phyloP scores from a whole-genome alignment of 2,888 invertebrate species.

The Idaea aversata region DNA sequence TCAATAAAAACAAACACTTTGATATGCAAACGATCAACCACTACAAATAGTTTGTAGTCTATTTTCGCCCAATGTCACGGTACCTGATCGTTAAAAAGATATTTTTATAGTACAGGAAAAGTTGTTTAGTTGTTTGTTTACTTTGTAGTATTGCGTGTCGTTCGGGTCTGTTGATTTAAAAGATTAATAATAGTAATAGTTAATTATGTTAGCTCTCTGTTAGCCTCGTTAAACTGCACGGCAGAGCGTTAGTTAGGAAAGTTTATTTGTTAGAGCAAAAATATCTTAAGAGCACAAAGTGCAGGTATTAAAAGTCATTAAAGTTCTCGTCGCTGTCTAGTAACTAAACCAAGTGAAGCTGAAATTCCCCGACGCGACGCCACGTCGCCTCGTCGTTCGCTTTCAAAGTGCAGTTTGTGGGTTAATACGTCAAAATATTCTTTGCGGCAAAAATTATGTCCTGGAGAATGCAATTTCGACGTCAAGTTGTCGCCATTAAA shows the following conservation, averaged over 20 bases:
- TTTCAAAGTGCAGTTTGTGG: neutral
- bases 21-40: neutral
- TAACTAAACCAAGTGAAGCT: neutral
- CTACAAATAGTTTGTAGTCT: neutral
- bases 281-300: neutral
- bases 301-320: neutral
- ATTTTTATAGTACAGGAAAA: neutral
- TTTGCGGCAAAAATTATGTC: neutral
- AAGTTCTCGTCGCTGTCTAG: neutral
- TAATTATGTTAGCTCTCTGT: neutral
- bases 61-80: neutral
- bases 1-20: too few relatives aligned
- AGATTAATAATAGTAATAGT: neutral
- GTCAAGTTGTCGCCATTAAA: constrained; percentile 1
- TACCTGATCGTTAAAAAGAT: neutral
- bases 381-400: neutral
- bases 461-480: neutral
- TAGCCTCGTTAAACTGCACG: neutral
- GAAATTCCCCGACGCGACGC: neutral
- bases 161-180: neutral
- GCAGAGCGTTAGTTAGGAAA: neutral
- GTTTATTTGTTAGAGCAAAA: neutral
- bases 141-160: neutral
- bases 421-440: constrained; percentile 1
- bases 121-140: neutral